phyloP scores from a whole-genome alignment of 2,888 invertebrate genomes.

The Clanis bilineata region DNA sequence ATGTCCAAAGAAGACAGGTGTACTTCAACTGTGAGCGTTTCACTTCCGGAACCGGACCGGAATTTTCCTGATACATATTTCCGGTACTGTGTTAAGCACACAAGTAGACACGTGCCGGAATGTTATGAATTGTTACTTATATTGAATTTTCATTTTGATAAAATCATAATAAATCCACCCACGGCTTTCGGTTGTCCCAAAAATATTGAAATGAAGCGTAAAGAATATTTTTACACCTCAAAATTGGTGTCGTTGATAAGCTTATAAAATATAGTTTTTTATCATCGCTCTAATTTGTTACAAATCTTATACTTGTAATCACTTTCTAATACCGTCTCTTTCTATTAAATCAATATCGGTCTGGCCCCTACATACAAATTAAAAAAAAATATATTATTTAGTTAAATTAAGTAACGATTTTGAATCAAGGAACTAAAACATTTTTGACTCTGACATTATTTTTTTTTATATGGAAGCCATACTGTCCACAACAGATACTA shows the following conservation, averaged over 20 bases:
- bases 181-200: neutral
- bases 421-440: too few species aligned
- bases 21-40: slow-evolving; percentile 3
- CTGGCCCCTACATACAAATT: too few species aligned
- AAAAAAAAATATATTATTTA: too few species aligned
- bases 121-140: neutral
- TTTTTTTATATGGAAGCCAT: too few species aligned
- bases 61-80: neutral
- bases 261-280: too few species aligned
- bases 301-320: too few species aligned
- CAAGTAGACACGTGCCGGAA: slow-evolving; percentile 4
- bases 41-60: slow-evolving; percentile 34
- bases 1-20: slow-evolving; percentile 7
- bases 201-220: neutral
- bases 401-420: too few species aligned
- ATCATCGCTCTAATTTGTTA: too few species aligned
- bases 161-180: neutral
- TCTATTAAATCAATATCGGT: too few species aligned
- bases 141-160: neutral
- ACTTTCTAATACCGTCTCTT: too few species aligned
- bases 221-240: neutral
- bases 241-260: neutral
- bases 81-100: neutral
- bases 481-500: too few species aligned
- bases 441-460: too few species aligned